Evolutionary conservation across 2,113 vertebrate species (phyloP).

Genomic region (Uria aalge): DNA sequence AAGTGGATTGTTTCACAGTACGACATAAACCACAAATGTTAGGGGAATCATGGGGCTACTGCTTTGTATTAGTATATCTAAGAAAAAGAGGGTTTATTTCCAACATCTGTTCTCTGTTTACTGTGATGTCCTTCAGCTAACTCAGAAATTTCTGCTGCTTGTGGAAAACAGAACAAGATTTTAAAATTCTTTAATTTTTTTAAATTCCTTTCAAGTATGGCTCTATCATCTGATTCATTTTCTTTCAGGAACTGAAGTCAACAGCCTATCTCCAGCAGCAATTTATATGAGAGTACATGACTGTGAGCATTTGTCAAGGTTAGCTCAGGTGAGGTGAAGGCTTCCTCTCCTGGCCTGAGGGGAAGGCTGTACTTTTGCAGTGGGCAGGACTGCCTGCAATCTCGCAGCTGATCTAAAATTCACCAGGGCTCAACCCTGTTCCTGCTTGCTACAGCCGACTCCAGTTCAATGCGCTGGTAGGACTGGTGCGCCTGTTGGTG

Average conservation of each 20-base stretch:
- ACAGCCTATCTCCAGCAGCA: not conserved
- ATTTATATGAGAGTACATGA: not conserved
- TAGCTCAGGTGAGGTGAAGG: not conserved
- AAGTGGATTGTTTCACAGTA: not conserved
- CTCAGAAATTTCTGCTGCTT: not conserved
- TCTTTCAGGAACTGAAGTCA: not conserved
- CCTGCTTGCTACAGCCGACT: not conserved
- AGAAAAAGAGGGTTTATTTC: not conserved
- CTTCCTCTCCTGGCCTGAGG: not conserved
- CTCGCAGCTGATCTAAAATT: not conserved
- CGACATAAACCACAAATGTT: not conserved
- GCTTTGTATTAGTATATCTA: not conserved
- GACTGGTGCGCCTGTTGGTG: rapidly evolving
- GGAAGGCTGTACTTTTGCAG: not conserved
- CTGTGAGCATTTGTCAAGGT: not conserved
- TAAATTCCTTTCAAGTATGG: not conserved
- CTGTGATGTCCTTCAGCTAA: not conserved
- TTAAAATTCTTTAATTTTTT: not conserved
- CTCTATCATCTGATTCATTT: not conserved
- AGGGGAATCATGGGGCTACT: not conserved
- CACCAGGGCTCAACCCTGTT: not conserved
- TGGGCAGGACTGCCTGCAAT: not conserved
- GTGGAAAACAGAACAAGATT: not conserved
- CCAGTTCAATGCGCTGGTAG: not conserved
- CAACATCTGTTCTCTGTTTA: not conserved